Evolutionary conservation across 2,113 vertebrate genomes (phyloP), one percentile per base, ranked within the genome.

Genomic region (Corythaixoides concolor): DNA sequence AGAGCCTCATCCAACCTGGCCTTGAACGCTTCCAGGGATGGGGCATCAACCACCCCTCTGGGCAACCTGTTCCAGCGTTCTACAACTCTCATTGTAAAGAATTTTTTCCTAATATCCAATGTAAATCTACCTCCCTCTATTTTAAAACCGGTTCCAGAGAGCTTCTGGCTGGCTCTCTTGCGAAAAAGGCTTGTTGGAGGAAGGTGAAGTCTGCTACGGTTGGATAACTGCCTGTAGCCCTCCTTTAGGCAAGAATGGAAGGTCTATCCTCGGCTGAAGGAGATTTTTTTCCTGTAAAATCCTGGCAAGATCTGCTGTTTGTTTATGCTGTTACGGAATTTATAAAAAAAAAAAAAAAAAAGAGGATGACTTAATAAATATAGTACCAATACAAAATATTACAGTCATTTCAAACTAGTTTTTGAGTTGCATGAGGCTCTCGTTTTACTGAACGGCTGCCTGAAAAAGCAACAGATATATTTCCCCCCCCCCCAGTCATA

Each of bases 311-410:
- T 53, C 52, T 28, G 30, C 13, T 0, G 0, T 37, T 37, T 33
- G 24, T 52, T 85, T 49, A 49, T 52, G 28, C 4, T 0, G 0
- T 16, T 47, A 23, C 4, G 45, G 9, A 92, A 15, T 70, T 77
- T n/a, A n/a, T n/a, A n/a, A n/a, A n/a, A n/a, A n/a, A 12, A 19
- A 33, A 11, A 56, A 56, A 12, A 33, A 76, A 24, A 39, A 27
- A n/a, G 6, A 32, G 5, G 0, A 33, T 33, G 4, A 4, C 3
- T 35, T 60, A 11, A 39, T 39, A 39, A 3, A 1, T 50, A 4
- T 74, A 26, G 75, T 47, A 33, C 8, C 6, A 52, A 2, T 30
- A 28, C 8, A 60, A 70, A 70, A 59, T 56, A 16, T 3, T 50
- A 6, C 3, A 5, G 2, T 28, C 72, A 37, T 9, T 50, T 93